A percentile compares a stretch with the other conserved stretches of the same genome.
phyloP scores from a whole-genome alignment of 2,888 invertebrate genomes.

The Spicauda simplicius region DNA sequence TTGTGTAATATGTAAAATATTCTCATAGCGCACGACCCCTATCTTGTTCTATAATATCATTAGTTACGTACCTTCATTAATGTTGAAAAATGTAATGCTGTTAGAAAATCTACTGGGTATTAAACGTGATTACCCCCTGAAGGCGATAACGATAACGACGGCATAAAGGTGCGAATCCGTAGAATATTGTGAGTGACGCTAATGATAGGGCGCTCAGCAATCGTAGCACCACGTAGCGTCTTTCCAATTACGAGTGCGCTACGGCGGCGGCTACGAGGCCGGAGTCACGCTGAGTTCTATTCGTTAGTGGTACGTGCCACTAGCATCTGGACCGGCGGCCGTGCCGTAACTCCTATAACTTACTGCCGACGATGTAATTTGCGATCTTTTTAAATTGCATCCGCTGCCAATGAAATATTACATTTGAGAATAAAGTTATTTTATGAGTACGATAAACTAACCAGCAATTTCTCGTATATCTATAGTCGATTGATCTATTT shows the following conservation, averaged over 20 bases:
- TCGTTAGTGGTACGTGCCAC: conserved; percentile 77
- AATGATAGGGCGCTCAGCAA: conserved; percentile 75
- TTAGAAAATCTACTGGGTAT: conserved; percentile 18
- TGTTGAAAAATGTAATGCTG: conserved; percentile 9
- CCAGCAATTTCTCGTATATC: neutral
- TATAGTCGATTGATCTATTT: too few relatives aligned
- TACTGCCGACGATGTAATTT: conserved; percentile 54
- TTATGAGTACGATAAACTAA: neutral
- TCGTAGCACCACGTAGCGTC: conserved; percentile 63
- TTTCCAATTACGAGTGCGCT: conserved; percentile 73
- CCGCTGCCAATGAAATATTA: conserved; percentile 32
- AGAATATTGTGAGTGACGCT: conserved; percentile 72
- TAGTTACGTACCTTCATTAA: conserved; percentile 4
- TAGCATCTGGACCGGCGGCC: conserved; percentile 63
- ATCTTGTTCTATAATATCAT: neutral
- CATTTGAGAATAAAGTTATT: conserved; percentile 8
- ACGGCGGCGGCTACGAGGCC: conserved; percentile 48
- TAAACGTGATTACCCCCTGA: conserved; percentile 26
- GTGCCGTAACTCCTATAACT: conserved; percentile 63
- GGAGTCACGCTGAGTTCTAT: conserved; percentile 76
- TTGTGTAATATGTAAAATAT: conserved; percentile 19
- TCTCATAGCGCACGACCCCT: neutral
- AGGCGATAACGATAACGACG: conserved; percentile 34
- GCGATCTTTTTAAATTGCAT: conserved; percentile 36
- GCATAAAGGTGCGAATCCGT: conserved; percentile 31